Base-by-base conservation (phyloP, 2,113 vertebrate genomes). In the Corydoras maculifer region DNA sequence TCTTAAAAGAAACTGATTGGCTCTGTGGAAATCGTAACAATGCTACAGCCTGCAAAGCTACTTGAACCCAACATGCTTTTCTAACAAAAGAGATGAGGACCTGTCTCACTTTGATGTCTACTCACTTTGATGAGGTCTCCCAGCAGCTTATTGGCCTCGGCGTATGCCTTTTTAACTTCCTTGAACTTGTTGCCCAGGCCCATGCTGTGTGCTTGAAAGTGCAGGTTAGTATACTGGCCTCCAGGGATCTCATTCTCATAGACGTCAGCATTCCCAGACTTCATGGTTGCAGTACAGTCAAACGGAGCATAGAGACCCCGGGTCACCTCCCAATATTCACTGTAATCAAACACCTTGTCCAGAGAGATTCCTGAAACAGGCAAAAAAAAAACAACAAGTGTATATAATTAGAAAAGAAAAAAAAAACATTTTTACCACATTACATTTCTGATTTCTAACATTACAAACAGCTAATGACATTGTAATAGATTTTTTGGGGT, bases 161-260 rank as follows among this genome's bases (percentile, higher is more conserved):
- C 25, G 2, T 97, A 98, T 75, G 95, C 93, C 72, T 92, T 98
- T 86, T 98, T 98, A 79, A 98, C 94, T 80, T 94, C 91, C 81
- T 98, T 98, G 87, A 98, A 98, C 87, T 97, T 97, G 85, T 96
- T 90, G 13, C 95, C 95, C 5, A 98, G 91, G 43, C 96, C 96
- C 95, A 98, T 98, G 83, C 94, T 95, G 85, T 98, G 93, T 50
- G 96, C 95, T 91, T 98, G 96, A 89, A 98, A 98, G 88, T 98
- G 96, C 13, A 98, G 92, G 91, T 98, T 98, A 83, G 96, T 97
- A 86, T 98, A 98, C 78, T 98, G 96, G 4, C 96, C 96, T 0
- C 96, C 96, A 0, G 96, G 96, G 77, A 98, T 98, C 90, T 98
- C 96, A n/a, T 98, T 98, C 90, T 98, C 94, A 4, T 97, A 98